phyloP scores from a whole-genome alignment of 1,140 invertebrate genomes.

The Trichonephila inaurata region DNA sequence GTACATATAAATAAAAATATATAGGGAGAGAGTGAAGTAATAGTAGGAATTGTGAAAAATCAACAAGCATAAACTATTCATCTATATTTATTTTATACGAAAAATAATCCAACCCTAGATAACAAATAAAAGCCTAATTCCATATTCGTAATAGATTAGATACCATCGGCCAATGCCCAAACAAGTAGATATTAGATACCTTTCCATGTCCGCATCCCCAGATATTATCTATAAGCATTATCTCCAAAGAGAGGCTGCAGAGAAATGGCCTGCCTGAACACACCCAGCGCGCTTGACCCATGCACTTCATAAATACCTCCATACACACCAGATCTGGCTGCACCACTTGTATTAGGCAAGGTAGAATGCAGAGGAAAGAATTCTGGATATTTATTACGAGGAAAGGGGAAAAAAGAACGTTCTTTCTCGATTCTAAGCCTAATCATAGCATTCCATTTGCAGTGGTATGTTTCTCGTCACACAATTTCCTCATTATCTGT shows the following conservation, averaged over 20 bases:
- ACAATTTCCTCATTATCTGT: slow-evolving; percentile 54
- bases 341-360: not conserved
- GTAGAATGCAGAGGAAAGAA: slow-evolving; percentile 37
- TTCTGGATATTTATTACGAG: slow-evolving; percentile 33
- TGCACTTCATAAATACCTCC: slow-evolving; percentile 31
- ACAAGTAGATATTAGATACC: not conserved
- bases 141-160: not conserved
- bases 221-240: not conserved
- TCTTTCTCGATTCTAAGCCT: slow-evolving; percentile 4
- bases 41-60: too few relatives aligned
- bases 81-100: too few relatives aligned
- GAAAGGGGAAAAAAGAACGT: not conserved
- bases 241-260: not conserved
- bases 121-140: not conserved
- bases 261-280: not conserved
- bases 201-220: not conserved
- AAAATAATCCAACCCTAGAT: not conserved
- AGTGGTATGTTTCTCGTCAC: slow-evolving; percentile 69
- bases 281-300: slow-evolving; percentile 4
- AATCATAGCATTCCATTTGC: slow-evolving; percentile 59
- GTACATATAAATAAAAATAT: too few relatives aligned
- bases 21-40: too few relatives aligned
- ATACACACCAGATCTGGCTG: not conserved
- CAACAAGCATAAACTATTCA: too few relatives aligned
- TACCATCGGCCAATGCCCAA: not conserved